Base-by-base conservation (phyloP, 2,888 invertebrate species). In the Agrochola macilenta region DNA sequence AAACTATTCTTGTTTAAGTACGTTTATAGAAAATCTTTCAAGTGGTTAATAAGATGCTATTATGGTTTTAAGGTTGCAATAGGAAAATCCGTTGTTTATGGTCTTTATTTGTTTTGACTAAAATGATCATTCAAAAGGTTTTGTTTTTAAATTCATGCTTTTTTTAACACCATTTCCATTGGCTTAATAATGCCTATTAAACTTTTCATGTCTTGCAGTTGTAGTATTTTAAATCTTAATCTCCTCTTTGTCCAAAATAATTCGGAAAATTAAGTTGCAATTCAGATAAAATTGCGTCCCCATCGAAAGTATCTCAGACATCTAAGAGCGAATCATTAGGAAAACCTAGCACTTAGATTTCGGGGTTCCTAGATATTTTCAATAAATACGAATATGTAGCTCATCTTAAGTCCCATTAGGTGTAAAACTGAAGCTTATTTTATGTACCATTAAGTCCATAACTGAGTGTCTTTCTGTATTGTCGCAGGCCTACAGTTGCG, bases 401-500 rank as follows among this genome's bases (percentile, higher is more conserved):
- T 46, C 3, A 60, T n/a, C 1, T 30, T 1, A 23, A 39, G 30
- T 26, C 0, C 0, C 17, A 39, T 61, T 17, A 11, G 30, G 0
- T 23, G 23, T 11, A n/a, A 68, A 58, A 58, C 17, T 23, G 0
- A 69, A 65, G 20, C 35, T 54, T 69, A 65, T 54, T 26, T 39
- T 17, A 12, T 52, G 23, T n/a, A 2, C 2, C 20, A 26, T 76
- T n/a, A 64, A n/a, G 26, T 39, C 23, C 61, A 86, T 74, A 74
- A 81, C 74, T 91, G 79, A 90, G 81, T 60, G 68, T 7, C 43
- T n/a, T 95, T 86, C 88, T 94, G 90, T 72, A 88, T 95, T 96
- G 97, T 95, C 97, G 12, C 97, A 98, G 98, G 98, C 97, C 97
- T 98, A 97, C 98, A 98, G 96, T 97, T 98, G 97, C 98, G 98